Base-by-base conservation (phyloP, 2,888 invertebrate genomes). In the Eudasyphora cyanicolor region DNA sequence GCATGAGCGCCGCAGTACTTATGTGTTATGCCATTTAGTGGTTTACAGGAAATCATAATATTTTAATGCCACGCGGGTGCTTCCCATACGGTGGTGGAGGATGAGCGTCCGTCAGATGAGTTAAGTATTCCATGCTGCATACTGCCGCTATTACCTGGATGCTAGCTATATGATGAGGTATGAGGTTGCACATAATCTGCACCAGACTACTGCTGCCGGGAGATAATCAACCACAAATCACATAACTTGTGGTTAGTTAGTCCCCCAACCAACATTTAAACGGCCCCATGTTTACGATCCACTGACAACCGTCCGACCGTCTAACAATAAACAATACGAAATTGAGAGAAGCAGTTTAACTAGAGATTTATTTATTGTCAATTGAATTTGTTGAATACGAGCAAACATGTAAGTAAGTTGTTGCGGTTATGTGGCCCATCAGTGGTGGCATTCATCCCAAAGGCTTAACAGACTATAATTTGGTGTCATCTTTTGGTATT, bases 21-120 rank as follows among this genome's bases (percentile, higher is more conserved):
- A 4, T 27, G 29, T n/a, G 35, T 54, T 67, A 49, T 75, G 71
- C 29, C 75, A 57, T 69, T 80, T 49, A 67, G 51, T 8, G 73
- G 76, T 54, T n/a, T 38, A 29, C 84, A 81, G 84, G 84, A 84
- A 84, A 76, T 81, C 45, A 51, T 79, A 51, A 64, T 69, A 29
- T 62, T 73, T 79, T 76, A 51, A 76, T 62, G 24, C 38, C 62
- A 51, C 67, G 62, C 38, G 73, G 51, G 49, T 62, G 70, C 70
- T 21, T 73, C 60, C 24, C 29, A 29, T 29, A 60, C 32, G 2
- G 3, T 3, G 17, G 17, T 6, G 29, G 29, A 60, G 29, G 27
- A 27, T 14, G 57, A 49, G 2, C 45, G 17, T 17, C 17, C 19
- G 4, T n/a, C 19, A 19, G 54, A 54, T 54, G n/a, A n/a, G 24